These are phyloP conservation scores for Sebastes baramenuke DNA, from an alignment of 2,797 vertebrate species.

Conservation along the genomic window DNA sequence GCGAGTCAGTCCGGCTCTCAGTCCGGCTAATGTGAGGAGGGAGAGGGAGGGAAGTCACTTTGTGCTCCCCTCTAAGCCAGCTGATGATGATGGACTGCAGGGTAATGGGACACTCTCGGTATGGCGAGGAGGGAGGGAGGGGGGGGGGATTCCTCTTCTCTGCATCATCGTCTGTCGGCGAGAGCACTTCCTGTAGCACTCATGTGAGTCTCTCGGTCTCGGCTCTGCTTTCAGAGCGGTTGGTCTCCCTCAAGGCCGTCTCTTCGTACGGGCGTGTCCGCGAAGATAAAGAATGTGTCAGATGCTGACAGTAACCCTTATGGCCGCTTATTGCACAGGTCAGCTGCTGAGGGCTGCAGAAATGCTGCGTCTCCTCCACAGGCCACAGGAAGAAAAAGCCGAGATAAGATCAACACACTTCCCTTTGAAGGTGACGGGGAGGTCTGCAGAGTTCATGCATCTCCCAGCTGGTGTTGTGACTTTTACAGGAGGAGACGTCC, in stretches of 20 bases:
- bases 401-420: slow-evolving; percentile 26
- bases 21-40: neutral
- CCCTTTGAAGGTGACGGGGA: slow-evolving; percentile 5
- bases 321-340: slow-evolving; percentile 30
- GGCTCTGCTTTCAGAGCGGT: neutral
- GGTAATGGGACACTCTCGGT: slow-evolving; percentile 45
- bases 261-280: slow-evolving; percentile 25
- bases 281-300: slow-evolving; percentile 34
- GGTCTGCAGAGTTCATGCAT: slow-evolving; percentile 6
- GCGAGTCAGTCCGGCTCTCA: neutral
- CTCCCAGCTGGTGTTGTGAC: slow-evolving; percentile 24
- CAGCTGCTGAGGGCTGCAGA: slow-evolving; percentile 60
- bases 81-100: slow-evolving; percentile 60
- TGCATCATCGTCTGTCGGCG: slow-evolving; percentile 32
- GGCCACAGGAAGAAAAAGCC: slow-evolving; percentile 13
- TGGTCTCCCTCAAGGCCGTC: neutral
- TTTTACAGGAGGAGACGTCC: neutral
- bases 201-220: neutral
- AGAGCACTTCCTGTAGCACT: slow-evolving; percentile 18
- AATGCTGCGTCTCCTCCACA: slow-evolving; percentile 20
- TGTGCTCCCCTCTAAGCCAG: neutral
- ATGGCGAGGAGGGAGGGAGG: neutral
- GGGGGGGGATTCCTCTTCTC: slow-evolving; percentile 52
- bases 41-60: slow-evolving; percentile 25
- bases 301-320: slow-evolving; percentile 35